A percentile compares a stretch with the other conserved stretches of the same genome.
Evolutionary conservation across 2,113 vertebrate genomes (phyloP).

Genomic region (Coptodon bakossiorum): DNA sequence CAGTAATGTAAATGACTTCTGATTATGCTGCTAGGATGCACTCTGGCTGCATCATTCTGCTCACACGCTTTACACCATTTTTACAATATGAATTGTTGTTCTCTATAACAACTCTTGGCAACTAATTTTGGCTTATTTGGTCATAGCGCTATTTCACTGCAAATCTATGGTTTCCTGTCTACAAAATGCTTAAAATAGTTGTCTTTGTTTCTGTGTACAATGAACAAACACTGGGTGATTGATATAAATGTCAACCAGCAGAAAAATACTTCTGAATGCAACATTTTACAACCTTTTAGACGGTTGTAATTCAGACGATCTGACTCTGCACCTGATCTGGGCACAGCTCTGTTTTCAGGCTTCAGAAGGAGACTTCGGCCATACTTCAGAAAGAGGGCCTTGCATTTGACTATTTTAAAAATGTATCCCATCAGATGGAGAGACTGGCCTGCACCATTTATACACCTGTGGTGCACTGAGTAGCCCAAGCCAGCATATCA

Average conservation of each 20-base stretch:
- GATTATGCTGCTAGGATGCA: background rate
- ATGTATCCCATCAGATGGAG: background rate
- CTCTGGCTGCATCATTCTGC: background rate
- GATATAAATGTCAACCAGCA: background rate
- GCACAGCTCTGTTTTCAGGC: background rate
- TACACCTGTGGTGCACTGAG: background rate
- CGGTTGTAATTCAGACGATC: background rate
- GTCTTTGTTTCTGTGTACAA: background rate
- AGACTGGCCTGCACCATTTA: background rate
- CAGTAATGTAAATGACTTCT: background rate
- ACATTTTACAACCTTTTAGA: background rate
- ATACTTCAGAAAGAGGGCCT: background rate
- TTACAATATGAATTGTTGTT: background rate
- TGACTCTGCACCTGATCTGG: background rate
- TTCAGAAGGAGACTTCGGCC: background rate
- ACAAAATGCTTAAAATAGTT: background rate
- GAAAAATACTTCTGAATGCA: background rate
- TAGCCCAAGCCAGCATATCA: background rate
- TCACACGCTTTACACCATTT: background rate
- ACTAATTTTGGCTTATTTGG: background rate
- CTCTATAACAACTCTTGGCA: background rate
- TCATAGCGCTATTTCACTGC: background rate
- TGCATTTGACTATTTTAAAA: background rate
- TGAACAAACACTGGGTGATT: background rate
- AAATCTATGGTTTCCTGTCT: constrained; percentile 6